These are phyloP conservation scores for Poecilia latipinna DNA, from an alignment of 2,113 vertebrate species.

Conservation along the genomic window DNA sequence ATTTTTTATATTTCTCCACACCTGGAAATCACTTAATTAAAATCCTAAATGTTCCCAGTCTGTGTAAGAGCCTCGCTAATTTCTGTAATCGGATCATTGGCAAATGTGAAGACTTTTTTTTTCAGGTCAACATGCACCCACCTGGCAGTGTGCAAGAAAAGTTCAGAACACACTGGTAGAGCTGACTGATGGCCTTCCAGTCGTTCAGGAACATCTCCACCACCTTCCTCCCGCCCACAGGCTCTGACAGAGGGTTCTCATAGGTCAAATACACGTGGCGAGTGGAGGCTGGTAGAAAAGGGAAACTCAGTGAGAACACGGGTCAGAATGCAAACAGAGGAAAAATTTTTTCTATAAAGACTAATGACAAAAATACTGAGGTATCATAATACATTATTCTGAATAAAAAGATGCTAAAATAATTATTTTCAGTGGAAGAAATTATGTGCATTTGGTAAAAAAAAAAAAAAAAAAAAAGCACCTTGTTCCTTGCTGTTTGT, in stretches of 20 bases:
- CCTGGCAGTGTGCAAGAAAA: constrained; percentile 92
- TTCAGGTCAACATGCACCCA: constrained; percentile 39
- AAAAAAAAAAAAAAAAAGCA: constrained; percentile 40
- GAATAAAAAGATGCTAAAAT: background rate
- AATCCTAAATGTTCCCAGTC: background rate
- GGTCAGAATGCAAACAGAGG: background rate
- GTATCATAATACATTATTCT: background rate
- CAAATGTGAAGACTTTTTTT: background rate
- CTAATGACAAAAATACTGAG: background rate
- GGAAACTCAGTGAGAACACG: constrained; percentile 1
- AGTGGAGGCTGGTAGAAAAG: constrained; percentile 84
- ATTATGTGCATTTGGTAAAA: background rate
- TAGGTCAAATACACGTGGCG: constrained; percentile 96
- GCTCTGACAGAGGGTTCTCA: constrained; percentile 95
- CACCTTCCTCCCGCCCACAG: constrained; percentile 95
- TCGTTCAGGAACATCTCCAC: constrained; percentile 99
- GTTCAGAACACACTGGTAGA: constrained; percentile 96
- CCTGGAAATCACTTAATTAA: too few relatives aligned
- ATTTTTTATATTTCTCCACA: too few relatives aligned
- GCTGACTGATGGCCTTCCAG: constrained; percentile 94
- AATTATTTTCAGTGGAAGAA: too few relatives aligned
- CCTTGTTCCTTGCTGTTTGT: constrained; percentile 96
- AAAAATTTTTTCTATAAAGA: background rate
- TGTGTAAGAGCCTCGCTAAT: too few relatives aligned
- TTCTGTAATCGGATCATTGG: too few relatives aligned